These are phyloP conservation scores for Eupristina koningsbergeri DNA, from an alignment of 1,140 invertebrate species.

Conservation along the genomic window DNA sequence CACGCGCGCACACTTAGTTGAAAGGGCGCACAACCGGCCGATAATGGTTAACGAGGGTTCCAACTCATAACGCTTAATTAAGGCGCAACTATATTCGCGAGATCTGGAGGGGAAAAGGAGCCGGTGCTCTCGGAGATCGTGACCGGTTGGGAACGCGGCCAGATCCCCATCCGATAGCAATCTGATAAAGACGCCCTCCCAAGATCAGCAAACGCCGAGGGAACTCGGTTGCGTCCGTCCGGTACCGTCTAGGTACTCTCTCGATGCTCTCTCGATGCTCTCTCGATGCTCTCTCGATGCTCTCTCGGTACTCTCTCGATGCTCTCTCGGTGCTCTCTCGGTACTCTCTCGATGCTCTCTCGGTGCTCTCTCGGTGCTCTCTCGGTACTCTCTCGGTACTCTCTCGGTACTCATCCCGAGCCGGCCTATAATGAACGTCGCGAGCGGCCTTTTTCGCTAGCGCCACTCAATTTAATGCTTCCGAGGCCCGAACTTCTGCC, in stretches of 20 bases:
- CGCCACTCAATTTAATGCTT: constrained; percentile 41
- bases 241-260: too few species aligned
- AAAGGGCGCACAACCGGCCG: constrained; percentile 9
- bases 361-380: too few species aligned
- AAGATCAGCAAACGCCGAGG: constrained; percentile 61
- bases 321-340: too few species aligned
- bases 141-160: constrained; percentile 69
- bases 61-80: constrained; percentile 75
- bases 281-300: too few species aligned
- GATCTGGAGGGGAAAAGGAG: constrained; percentile 34
- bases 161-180: constrained; percentile 69
- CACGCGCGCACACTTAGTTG: background rate
- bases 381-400: too few species aligned
- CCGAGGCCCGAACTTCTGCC: background rate
- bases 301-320: too few species aligned
- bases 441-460: constrained; percentile 13
- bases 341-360: too few species aligned
- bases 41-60: constrained; percentile 67
- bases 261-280: too few species aligned
- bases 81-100: constrained; percentile 64
- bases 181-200: constrained; percentile 72
- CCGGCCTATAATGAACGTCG: constrained; percentile 35
- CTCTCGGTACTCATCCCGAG: background rate
- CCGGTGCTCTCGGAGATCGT: constrained; percentile 64
- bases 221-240: too few species aligned